Evolutionary conservation across 2,888 invertebrate genomes (phyloP), one percentile per base, ranked within the genome.

Genomic region (Acleris emargana): DNA sequence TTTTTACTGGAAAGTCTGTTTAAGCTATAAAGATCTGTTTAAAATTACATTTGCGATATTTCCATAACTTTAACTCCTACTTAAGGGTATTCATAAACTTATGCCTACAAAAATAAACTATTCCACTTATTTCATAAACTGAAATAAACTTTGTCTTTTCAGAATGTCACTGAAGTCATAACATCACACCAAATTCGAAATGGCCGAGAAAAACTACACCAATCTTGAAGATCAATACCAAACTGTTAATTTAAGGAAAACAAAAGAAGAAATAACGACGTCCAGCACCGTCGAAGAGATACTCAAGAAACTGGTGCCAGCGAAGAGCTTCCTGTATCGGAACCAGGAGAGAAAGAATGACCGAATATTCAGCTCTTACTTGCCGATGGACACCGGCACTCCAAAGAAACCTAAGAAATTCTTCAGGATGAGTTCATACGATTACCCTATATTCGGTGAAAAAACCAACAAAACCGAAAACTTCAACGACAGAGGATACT

Each of bases 251-350:
- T 73, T 77, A 0, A 72, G 76, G n/a, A 79, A 76, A 68, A 71
- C 74, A 5, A 76, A 72, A 28, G 79, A 78, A 49, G 77, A 76
- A 3, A 61, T 72, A 45, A 67, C 72, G 3, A 72, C 78, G n/a
- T 77, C 82, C 28, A 82, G 71, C 49, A 79, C 78, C 9, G 86
- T 89, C 1, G 92, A 91, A 71, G 92, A 91, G 49, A 75, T 92
- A 38, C 73, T 91, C 5, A 87, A 84, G 64, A 87, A 76, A 71
- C 77, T 92, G 42, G 88, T 88, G 1, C 89, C 89, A 45, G 86
- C 89, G 0, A 93, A 91, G 70, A 93, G 93, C 68, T 93, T 93
- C 71, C 69, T 93, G 0, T 93, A 93, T 61, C 87, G 91, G 76
- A 82, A 90, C 50, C 85, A 87, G 67, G 74, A 77, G 28, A 85